Percentiles rank a stretch among this genome's conserved stretches.
These are phyloP conservation scores for Rhinichthys osculus DNA, from an alignment of 2,797 vertebrate genomes.

Conservation along the genomic window DNA sequence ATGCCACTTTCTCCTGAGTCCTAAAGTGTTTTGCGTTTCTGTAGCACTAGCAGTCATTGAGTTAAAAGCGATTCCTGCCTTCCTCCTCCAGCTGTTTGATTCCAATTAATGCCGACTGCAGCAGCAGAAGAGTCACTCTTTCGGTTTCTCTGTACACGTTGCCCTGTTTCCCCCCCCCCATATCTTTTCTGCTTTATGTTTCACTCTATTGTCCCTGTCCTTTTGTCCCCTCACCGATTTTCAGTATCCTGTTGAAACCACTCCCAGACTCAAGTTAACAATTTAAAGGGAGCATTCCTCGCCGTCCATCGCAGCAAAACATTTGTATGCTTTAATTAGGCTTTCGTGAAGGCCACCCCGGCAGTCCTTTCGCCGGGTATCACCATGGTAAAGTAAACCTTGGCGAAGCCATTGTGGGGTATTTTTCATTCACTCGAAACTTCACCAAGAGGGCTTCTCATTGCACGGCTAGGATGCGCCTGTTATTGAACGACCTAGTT, in stretches of 20 bases:
- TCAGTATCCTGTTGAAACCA: constrained; percentile 53
- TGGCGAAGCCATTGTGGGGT: constrained; percentile 26
- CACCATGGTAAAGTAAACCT: constrained; percentile 44
- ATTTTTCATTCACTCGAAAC: constrained; percentile 42
- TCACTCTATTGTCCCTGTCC: constrained; percentile 31
- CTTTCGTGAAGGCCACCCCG: constrained; percentile 20
- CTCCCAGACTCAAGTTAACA: constrained; percentile 56
- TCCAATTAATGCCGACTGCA: constrained; percentile 68
- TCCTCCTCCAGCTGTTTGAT: constrained; percentile 73
- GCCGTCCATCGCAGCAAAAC: constrained; percentile 43
- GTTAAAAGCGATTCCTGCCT: constrained; percentile 34
- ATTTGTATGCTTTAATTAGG: constrained; percentile 45
- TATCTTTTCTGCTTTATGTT: constrained; percentile 63
- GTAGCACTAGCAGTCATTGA: constrained; percentile 45
- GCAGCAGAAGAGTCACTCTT: neutral
- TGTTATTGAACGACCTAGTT: constrained; percentile 50
- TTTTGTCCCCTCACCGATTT: constrained; percentile 36
- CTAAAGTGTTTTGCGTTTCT: neutral
- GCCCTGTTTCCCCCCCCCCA: constrained; percentile 66
- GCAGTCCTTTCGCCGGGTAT: constrained; percentile 11
- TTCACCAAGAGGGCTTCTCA: constrained; percentile 32
- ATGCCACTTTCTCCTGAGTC: neutral
- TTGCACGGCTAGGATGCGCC: constrained; percentile 37
- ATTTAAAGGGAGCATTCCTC: constrained; percentile 58
- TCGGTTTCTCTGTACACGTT: constrained; percentile 52